A percentile compares a stretch with the other conserved stretches of the same genome.
Conservation (phyloP, 1,140 invertebrate species). For the Trichonephila inaurata region DNA sequence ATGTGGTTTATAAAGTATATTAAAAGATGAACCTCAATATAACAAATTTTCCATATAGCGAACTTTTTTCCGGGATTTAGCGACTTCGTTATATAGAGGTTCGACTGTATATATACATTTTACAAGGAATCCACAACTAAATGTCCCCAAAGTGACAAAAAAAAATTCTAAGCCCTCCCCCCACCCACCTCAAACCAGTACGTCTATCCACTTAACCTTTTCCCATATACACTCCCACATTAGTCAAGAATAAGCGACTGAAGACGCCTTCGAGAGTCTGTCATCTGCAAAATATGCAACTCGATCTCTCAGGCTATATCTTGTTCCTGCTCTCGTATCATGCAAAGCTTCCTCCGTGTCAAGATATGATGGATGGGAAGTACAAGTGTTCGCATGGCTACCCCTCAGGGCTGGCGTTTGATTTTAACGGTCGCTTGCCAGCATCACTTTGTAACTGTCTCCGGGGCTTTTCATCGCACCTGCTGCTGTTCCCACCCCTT, state of each 20-base stretch:
- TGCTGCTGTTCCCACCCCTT: neutral
- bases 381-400: neutral
- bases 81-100: too few species aligned
- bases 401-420: neutral
- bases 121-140: neutral
- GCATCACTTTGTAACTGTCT: conserved; percentile 4
- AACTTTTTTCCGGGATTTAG: too few species aligned
- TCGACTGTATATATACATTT: too few species aligned
- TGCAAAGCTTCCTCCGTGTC: neutral
- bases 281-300: neutral
- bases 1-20: too few species aligned
- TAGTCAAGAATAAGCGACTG: neutral
- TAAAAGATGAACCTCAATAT: too few species aligned
- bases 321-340: neutral
- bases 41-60: too few species aligned
- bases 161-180: neutral
- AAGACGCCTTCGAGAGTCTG: neutral
- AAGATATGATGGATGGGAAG: neutral
- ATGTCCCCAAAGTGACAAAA: neutral
- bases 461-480: neutral
- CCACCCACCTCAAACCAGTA: too few species aligned
- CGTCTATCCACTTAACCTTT: too few species aligned
- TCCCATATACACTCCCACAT: neutral
- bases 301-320: neutral
- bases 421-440: conserved; percentile 19